Evolutionary conservation across 2,888 invertebrate genomes (phyloP).

Genomic region (Tetramorium bicarinatum): DNA sequence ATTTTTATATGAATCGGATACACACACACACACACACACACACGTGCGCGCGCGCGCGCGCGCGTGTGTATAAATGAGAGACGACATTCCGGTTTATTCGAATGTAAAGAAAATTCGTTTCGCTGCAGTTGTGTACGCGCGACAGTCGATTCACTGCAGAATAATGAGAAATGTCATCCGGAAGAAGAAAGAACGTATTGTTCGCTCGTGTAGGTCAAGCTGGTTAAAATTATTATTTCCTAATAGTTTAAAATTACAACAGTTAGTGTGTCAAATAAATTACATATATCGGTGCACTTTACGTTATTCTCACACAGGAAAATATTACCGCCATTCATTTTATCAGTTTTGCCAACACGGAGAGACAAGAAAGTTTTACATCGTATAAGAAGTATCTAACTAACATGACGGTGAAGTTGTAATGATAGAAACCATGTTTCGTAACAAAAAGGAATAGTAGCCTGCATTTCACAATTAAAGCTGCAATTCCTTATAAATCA

Average conservation of each 20-base stretch:
- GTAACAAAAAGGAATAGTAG: background rate
- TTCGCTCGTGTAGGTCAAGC: background rate
- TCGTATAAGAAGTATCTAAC: background rate
- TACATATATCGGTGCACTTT: background rate
- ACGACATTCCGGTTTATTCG: conserved; percentile 22
- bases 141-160: conserved; percentile 21
- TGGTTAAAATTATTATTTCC: conserved; percentile 8
- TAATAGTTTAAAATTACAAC: background rate
- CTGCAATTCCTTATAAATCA: background rate
- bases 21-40: no score
- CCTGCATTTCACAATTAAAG: background rate
- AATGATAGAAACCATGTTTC: background rate
- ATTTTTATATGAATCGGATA: conserved; percentile 35
- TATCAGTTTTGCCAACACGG: background rate
- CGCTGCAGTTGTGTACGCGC: background rate
- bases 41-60: background rate
- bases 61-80: background rate
- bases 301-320: background rate
- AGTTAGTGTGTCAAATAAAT: background rate
- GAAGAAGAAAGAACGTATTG: background rate
- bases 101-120: conserved; percentile 41
- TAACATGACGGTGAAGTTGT: background rate
- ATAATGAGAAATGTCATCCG: conserved; percentile 29
- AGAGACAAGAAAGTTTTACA: background rate
- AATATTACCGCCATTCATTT: conserved; percentile 1